phyloP scores from a whole-genome alignment of 2,797 vertebrate species.

The Vultur gryphus region DNA sequence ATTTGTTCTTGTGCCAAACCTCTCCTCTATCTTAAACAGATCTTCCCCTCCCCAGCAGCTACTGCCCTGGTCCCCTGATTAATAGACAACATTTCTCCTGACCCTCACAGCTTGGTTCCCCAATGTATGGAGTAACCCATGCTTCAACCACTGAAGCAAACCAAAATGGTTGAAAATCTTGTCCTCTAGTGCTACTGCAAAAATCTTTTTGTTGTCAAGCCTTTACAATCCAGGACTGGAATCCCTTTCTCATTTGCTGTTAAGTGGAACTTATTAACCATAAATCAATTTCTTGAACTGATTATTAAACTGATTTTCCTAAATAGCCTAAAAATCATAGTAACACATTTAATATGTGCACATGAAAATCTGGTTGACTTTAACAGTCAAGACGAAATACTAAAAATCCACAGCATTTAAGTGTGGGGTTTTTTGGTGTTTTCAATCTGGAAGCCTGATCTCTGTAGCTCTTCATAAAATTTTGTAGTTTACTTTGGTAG shows the following conservation, averaged over 20 bases:
- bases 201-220: not conserved
- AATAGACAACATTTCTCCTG: not conserved
- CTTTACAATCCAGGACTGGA: not conserved
- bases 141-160: not conserved
- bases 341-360: not conserved
- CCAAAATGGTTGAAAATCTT: not conserved
- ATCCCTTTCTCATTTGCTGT: not conserved
- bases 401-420: not conserved
- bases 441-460: not conserved
- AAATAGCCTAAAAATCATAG: not conserved
- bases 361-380: not conserved
- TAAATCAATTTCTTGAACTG: not conserved
- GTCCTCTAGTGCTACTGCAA: not conserved
- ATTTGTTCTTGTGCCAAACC: not conserved
- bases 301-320: not conserved
- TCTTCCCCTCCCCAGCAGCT: not conserved
- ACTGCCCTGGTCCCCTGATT: not conserved
- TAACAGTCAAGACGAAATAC: not conserved
- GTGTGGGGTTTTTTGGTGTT: accelerated
- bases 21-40: not conserved
- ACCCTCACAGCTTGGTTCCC: not conserved
- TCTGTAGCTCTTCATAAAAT: not conserved
- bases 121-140: not conserved
- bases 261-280: not conserved
- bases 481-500: not conserved